These are phyloP conservation scores for Cynodonichthys magdalenae DNA, from an alignment of 2,797 vertebrate genomes.

Conservation along the genomic window DNA sequence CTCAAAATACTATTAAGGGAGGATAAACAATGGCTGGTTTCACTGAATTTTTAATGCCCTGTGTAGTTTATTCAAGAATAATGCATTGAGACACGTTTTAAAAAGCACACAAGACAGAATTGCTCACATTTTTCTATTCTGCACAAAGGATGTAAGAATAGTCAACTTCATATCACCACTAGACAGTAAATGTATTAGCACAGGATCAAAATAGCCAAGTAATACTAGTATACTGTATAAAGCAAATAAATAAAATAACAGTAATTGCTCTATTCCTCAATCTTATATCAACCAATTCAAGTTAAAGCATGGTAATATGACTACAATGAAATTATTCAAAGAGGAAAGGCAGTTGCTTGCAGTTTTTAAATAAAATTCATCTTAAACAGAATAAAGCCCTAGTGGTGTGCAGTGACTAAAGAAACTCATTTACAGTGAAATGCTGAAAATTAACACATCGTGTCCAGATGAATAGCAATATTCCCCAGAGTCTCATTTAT, in stretches of 20 bases:
- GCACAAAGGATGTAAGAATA: background rate
- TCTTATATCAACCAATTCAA: background rate
- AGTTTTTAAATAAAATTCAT: background rate
- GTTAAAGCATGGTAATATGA: background rate
- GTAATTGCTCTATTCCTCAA: constrained; percentile 5
- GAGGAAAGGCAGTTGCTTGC: background rate
- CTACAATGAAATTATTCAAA: background rate
- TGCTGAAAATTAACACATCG: background rate
- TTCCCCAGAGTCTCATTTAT: background rate
- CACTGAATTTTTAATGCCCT: constrained; percentile 4
- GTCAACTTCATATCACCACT: constrained; percentile 5
- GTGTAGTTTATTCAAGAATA: constrained; percentile 2
- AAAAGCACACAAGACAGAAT: constrained; percentile 9
- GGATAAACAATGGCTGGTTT: constrained; percentile 5
- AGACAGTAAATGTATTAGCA: background rate
- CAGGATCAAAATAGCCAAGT: background rate
- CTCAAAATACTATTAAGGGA: constrained; percentile 8
- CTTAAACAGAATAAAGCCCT: background rate
- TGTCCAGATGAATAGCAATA: background rate
- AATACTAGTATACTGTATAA: background rate
- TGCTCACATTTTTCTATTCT: constrained; percentile 2
- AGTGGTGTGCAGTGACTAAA: background rate
- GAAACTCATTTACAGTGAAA: background rate
- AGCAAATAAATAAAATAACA: background rate
- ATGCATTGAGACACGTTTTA: constrained; percentile 8